Conservation (phyloP, 2,113 vertebrate species). For the Chinchilla lanigera region DNA sequence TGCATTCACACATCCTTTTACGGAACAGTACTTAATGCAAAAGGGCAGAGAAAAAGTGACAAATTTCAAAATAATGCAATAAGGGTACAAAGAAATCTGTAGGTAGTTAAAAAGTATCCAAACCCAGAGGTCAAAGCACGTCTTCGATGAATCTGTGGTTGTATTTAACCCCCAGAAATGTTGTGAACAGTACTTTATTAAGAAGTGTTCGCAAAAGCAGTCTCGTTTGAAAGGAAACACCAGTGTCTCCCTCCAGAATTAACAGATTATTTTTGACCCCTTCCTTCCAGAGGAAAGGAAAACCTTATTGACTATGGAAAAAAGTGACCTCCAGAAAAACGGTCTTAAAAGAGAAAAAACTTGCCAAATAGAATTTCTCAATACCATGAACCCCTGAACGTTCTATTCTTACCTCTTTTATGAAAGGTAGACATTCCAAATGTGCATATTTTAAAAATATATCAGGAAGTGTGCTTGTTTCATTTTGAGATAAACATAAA, state of each 20-base stretch:
- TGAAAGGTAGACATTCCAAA: background rate
- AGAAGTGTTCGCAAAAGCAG: background rate
- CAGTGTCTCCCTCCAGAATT: background rate
- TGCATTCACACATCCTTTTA: background rate
- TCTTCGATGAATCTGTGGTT: background rate
- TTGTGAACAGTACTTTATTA: background rate
- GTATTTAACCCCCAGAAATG: background rate
- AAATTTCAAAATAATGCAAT: background rate
- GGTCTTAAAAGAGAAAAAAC: background rate
- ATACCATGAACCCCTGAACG: background rate
- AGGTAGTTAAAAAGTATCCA: background rate
- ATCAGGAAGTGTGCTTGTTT: background rate
- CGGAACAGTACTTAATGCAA: background rate
- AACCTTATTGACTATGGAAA: background rate
- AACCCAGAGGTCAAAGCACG: background rate
- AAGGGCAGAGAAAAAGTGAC: background rate
- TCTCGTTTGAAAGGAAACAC: background rate
- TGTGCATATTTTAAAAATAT: background rate
- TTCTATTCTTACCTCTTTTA: background rate
- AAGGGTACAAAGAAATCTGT: background rate
- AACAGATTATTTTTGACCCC: background rate
- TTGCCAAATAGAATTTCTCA: background rate
- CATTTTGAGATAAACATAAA: background rate
- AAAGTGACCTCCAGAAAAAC: background rate
- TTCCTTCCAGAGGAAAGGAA: background rate